phyloP scores from a whole-genome alignment of 2,888 invertebrate species.

The Syrphus vitripennis region DNA sequence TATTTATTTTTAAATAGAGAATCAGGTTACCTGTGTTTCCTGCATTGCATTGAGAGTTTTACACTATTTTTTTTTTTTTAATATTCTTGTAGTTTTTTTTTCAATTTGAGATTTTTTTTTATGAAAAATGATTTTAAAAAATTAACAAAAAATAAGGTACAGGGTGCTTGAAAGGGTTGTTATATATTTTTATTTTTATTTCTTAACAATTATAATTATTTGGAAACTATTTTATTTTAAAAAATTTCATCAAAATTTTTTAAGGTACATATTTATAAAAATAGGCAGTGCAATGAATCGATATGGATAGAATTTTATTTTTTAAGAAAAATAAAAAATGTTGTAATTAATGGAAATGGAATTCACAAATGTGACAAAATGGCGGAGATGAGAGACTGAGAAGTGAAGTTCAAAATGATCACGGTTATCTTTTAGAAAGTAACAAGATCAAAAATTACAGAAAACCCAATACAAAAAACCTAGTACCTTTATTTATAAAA shows the following conservation, averaged over 20 bases:
- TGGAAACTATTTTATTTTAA: neutral
- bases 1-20: slow-evolving; percentile 48
- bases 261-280: neutral
- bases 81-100: neutral
- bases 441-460: neutral
- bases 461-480: neutral
- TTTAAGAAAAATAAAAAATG: neutral
- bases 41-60: slow-evolving; percentile 63
- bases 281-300: slow-evolving; percentile 6
- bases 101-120: slow-evolving; percentile 5
- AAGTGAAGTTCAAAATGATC: neutral
- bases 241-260: neutral
- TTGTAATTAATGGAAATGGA: no score
- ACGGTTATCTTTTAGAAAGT: neutral
- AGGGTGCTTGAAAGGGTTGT: neutral
- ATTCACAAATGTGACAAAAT: neutral
- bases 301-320: neutral
- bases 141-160: slow-evolving; percentile 3
- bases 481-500: slow-evolving; percentile 1
- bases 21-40: slow-evolving; percentile 68
- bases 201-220: neutral
- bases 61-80: slow-evolving; percentile 22
- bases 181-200: neutral
- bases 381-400: neutral
- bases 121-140: neutral